A percentile compares a stretch with the other conserved stretches of the same genome.
These are phyloP conservation scores for Mormyrus lacerda DNA, from an alignment of 2,113 vertebrate species.

Conservation along the genomic window DNA sequence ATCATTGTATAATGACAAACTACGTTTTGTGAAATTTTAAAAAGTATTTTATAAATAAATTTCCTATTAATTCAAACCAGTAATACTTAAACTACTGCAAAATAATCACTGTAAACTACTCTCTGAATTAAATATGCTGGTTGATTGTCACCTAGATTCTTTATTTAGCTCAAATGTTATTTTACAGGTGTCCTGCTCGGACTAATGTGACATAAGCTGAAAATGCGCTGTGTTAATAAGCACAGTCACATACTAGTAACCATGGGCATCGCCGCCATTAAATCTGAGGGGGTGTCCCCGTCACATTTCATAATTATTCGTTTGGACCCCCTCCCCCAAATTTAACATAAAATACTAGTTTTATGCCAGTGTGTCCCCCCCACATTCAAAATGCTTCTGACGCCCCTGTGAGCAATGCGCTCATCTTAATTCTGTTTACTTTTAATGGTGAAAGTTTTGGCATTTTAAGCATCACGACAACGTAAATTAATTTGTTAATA, in stretches of 20 bases:
- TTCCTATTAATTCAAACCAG: neutral
- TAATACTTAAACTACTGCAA: neutral
- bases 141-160: neutral
- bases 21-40: neutral
- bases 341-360: no score
- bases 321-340: no score
- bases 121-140: neutral
- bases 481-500: neutral
- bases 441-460: neutral
- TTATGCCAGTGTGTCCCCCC: no score
- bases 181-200: neutral
- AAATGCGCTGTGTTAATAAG: neutral
- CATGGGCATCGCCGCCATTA: no score
- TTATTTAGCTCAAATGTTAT: neutral
- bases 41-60: neutral
- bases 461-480: neutral
- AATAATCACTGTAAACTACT: neutral
- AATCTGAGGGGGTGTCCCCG: no score
- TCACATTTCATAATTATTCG: no score
- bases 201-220: neutral
- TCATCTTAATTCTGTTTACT: no score
- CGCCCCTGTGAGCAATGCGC: no score
- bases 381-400: no score
- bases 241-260: neutral
- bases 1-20: neutral